Conservation (phyloP, 2,888 invertebrate species). For the Sabatieria punctata region DNA sequence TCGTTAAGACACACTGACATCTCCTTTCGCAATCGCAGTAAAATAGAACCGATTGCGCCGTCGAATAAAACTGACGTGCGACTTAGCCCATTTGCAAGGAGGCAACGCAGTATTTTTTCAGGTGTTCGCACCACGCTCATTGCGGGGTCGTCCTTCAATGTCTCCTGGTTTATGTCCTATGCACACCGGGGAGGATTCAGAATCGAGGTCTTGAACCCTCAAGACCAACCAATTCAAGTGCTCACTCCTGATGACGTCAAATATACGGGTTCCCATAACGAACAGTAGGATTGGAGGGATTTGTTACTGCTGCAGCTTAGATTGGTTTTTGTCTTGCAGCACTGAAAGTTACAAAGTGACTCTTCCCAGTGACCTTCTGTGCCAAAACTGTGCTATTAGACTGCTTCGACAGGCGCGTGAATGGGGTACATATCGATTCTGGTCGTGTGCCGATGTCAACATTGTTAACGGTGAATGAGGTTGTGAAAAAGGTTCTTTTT, state of each 20-base stretch:
- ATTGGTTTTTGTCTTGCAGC: too few relatives aligned
- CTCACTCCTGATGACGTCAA: constrained; percentile 62
- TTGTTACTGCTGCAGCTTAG: too few relatives aligned
- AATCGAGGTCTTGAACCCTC: constrained; percentile 62
- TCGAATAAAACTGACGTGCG: too few relatives aligned
- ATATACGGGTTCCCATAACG: constrained; percentile 31
- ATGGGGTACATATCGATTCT: constrained; percentile 75
- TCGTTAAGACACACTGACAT: too few relatives aligned
- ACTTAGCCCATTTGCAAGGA: too few relatives aligned
- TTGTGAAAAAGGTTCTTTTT: constrained; percentile 43
- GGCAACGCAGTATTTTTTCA: too few relatives aligned
- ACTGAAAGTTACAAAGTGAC: constrained; percentile 63
- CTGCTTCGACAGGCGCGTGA: constrained; percentile 74
- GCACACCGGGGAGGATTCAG: constrained; percentile 87
- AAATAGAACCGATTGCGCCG: too few relatives aligned
- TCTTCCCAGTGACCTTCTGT: constrained; percentile 62
- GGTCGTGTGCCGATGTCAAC: constrained; percentile 78
- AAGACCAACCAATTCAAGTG: constrained; percentile 65
- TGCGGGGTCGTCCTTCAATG: constrained; percentile 64
- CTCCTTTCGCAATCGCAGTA: too few relatives aligned
- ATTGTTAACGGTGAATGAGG: too few relatives aligned
- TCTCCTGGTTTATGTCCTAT: constrained; percentile 83
- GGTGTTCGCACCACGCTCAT: constrained; percentile 25
- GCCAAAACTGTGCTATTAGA: constrained; percentile 71
- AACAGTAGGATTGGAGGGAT: too few relatives aligned